Evolutionary conservation across 1,140 invertebrate genomes (phyloP).

Genomic region (Drosophila bipectinata): DNA sequence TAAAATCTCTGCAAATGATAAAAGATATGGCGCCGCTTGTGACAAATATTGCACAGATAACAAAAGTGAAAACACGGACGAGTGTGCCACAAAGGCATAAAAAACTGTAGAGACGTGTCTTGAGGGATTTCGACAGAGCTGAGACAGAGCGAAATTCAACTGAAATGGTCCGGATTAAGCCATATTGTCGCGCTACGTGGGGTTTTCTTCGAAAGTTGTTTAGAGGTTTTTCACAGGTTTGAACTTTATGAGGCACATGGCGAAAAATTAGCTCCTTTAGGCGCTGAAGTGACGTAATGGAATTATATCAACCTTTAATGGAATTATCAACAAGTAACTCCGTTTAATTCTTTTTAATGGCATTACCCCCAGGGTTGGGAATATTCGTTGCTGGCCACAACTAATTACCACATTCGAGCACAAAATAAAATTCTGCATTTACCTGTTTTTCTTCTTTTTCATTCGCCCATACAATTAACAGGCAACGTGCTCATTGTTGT

Average conservation of each 20-base stretch:
- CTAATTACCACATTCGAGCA: conserved; percentile 59
- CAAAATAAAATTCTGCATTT: conserved; percentile 68
- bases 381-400: conserved; percentile 49
- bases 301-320: not conserved
- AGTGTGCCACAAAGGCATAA: not conserved
- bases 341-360: conserved; percentile 21
- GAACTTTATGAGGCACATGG: not conserved
- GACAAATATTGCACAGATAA: conserved; percentile 35
- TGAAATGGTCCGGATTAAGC: not conserved
- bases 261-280: conserved; percentile 16
- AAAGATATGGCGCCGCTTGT: conserved; percentile 14
- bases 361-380: conserved; percentile 43
- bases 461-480: conserved; percentile 69
- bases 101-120: conserved; percentile 15
- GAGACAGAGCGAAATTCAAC: not conserved
- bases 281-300: not conserved
- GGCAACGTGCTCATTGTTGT: conserved; percentile 39
- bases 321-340: not conserved
- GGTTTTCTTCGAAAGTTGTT: not conserved
- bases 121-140: not conserved
- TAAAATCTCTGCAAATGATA: conserved; percentile 33
- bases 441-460: conserved; percentile 78
- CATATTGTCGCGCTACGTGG: conserved; percentile 8
- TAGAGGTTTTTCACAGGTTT: not conserved
- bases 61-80: conserved; percentile 9